These are phyloP conservation scores for Stegodyphus mimosarum DNA, from an alignment of 1,140 invertebrate genomes.

Conservation along the genomic window DNA sequence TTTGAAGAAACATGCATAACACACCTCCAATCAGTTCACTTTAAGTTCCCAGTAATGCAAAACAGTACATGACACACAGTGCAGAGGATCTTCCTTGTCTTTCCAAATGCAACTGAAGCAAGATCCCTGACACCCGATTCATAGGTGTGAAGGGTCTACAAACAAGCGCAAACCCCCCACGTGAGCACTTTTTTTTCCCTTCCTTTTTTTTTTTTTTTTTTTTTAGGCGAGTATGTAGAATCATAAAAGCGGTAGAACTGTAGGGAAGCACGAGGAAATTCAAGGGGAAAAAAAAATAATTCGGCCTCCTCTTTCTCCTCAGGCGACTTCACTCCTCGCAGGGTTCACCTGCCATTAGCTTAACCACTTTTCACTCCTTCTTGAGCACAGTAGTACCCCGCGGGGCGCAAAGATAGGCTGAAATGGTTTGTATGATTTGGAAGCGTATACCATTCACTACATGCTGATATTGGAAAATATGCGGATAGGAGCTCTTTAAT, in stretches of 20 bases:
- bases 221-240: not conserved
- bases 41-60: no score
- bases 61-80: no score
- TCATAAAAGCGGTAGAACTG: not conserved
- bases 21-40: no score
- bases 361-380: not conserved
- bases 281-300: not conserved
- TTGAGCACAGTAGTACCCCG: not conserved
- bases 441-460: not conserved
- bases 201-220: not conserved
- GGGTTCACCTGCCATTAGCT: not conserved
- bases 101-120: no score
- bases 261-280: not conserved
- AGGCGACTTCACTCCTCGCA: not conserved
- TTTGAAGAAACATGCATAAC: no score
- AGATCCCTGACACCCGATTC: no score
- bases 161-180: not conserved
- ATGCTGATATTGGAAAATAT: not conserved
- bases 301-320: not conserved
- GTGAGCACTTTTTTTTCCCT: not conserved
- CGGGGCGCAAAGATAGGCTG: not conserved
- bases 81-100: no score
- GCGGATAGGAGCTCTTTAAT: not conserved
- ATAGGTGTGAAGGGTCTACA: not conserved
- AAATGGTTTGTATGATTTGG: not conserved